phyloP scores from a whole-genome alignment of 1,140 invertebrate species.

The Apolygus lucorum region DNA sequence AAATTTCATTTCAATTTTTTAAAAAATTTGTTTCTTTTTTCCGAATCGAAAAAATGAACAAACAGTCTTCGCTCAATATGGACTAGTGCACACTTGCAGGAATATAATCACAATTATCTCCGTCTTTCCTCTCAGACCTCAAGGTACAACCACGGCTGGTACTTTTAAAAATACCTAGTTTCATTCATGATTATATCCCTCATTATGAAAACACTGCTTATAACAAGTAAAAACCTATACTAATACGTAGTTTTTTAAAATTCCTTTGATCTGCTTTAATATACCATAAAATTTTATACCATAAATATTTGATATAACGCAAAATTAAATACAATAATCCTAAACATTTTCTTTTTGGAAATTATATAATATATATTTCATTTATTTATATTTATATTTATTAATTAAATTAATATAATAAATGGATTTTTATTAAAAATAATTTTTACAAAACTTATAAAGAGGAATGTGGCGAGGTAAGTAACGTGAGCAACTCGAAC shows the following conservation, averaged over 20 bases:
- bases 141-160: background rate
- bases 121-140: background rate
- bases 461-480: conserved; percentile 23
- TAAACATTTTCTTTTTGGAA: conserved; percentile 29
- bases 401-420: conserved; percentile 27
- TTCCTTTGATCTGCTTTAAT: conserved; percentile 26
- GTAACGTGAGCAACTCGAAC: conserved; percentile 25
- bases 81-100: conserved; percentile 33
- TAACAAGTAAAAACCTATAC: conserved; percentile 29
- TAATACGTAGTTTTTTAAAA: conserved; percentile 25
- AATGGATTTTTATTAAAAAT: conserved; percentile 27
- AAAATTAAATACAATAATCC: conserved; percentile 32
- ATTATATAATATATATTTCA: conserved; percentile 31
- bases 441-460: conserved; percentile 26
- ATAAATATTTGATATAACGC: conserved; percentile 33
- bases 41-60: conserved; percentile 17
- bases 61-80: conserved; percentile 33
- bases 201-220: conserved; percentile 29
- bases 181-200: conserved; percentile 29
- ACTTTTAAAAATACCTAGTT: no score
- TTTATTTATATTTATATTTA: conserved; percentile 25
- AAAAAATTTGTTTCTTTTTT: no score
- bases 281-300: conserved; percentile 27
- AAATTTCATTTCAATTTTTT: no score
- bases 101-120: conserved; percentile 25